Conservation (phyloP, 2,113 vertebrate genomes). For the Acanthisitta chloris region DNA sequence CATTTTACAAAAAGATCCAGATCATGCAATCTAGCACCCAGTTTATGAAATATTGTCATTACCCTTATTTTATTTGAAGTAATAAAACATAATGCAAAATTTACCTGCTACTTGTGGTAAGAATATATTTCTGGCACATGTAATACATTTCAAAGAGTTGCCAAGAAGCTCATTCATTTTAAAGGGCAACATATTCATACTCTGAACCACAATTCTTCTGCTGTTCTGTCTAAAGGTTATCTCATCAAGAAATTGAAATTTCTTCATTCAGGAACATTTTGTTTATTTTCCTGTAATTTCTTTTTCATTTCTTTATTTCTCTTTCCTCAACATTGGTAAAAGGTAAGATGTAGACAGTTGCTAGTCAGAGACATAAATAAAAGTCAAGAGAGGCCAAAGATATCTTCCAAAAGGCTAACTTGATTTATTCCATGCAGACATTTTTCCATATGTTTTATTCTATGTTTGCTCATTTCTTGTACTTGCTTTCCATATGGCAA, state of each 20-base stretch:
- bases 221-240: background rate
- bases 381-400: slow-evolving; percentile 1
- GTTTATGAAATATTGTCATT: background rate
- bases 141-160: background rate
- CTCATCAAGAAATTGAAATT: background rate
- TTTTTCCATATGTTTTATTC: slow-evolving; percentile 40
- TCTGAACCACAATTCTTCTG: background rate
- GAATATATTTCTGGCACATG: background rate
- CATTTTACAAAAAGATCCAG: background rate
- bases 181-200: background rate
- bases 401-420: slow-evolving; percentile 1
- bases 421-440: slow-evolving; percentile 36
- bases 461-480: slow-evolving; percentile 23
- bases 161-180: background rate
- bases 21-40: background rate
- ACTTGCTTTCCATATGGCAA: slow-evolving; percentile 31
- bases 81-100: background rate
- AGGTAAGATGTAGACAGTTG: background rate
- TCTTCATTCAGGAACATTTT: background rate
- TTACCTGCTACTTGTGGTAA: background rate
- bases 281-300: background rate
- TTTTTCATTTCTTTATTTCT: background rate
- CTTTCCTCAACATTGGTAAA: background rate
- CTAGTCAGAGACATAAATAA: background rate
- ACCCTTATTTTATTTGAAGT: background rate